Percentiles rank a stretch among this genome's conserved stretches.
These are phyloP conservation scores for Drosophila prolongata DNA, from an alignment of 2,888 invertebrate species.

Conservation along the genomic window DNA sequence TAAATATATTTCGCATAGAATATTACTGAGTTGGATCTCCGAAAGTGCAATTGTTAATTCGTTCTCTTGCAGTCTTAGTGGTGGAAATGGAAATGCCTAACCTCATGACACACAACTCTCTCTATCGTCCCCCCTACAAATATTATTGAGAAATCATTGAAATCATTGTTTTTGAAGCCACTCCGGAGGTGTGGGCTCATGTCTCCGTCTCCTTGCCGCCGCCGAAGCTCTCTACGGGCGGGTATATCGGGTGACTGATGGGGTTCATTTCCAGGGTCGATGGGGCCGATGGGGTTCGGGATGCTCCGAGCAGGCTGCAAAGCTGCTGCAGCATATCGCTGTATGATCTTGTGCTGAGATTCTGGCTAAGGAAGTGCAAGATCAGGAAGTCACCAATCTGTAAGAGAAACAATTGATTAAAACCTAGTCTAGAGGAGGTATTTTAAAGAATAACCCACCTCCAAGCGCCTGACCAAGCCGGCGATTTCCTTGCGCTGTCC, in stretches of 20 bases:
- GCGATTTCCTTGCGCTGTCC: conserved; percentile 90
- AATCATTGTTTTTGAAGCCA: conserved; percentile 56
- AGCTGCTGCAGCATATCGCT: conserved; percentile 92
- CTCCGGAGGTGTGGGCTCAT: conserved; percentile 84
- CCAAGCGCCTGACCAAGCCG: conserved; percentile 91
- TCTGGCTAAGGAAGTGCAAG: conserved; percentile 93
- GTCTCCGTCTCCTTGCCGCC: conserved; percentile 93
- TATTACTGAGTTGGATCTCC: conserved; percentile 45
- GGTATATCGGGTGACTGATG: conserved; percentile 93
- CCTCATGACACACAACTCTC: conserved; percentile 50
- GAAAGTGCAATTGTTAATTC: conserved; percentile 36
- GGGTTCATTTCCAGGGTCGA: conserved; percentile 94
- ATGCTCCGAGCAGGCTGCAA: conserved; percentile 85
- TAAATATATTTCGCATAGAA: conserved; percentile 54
- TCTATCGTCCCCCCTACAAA: conserved; percentile 58
- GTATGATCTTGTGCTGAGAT: conserved; percentile 92
- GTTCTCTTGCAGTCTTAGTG: conserved; percentile 65
- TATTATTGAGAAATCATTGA: conserved; percentile 81
- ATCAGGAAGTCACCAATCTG: conserved; percentile 95
- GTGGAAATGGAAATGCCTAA: conserved; percentile 51
- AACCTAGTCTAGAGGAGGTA: accelerated
- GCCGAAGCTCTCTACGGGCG: conserved; percentile 88
- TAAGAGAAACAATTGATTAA: conserved; percentile 55
- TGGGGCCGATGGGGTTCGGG: conserved; percentile 93
- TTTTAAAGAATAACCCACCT: conserved; percentile 86